Conservation (phyloP, 2,888 invertebrate species). For the Volucella inanis region DNA sequence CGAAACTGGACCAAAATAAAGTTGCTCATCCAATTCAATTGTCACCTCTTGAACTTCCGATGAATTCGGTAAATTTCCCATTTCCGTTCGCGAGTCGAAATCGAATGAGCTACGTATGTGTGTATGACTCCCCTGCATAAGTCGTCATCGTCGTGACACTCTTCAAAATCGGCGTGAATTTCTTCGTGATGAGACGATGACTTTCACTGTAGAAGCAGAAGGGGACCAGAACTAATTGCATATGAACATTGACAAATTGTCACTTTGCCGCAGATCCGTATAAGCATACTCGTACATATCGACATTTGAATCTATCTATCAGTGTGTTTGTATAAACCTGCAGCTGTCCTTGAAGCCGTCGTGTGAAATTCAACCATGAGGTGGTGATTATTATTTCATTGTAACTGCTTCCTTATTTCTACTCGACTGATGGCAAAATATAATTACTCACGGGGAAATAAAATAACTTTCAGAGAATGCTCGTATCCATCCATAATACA, state of each 20-base stretch:
- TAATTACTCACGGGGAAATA: conserved; percentile 22
- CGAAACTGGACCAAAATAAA: conserved; percentile 9
- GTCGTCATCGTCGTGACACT: conserved; percentile 42
- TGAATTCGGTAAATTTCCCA: conserved; percentile 59
- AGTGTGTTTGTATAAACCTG: background rate
- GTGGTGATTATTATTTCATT: conserved; percentile 40
- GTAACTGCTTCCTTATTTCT: conserved; percentile 52
- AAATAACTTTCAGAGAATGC: background rate
- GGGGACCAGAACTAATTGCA: background rate
- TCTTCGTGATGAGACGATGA: conserved; percentile 2
- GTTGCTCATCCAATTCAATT: conserved; percentile 50
- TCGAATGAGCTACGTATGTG: conserved; percentile 32
- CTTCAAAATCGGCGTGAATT: conserved; percentile 6
- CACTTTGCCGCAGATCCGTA: background rate
- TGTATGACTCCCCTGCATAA: conserved; percentile 9
- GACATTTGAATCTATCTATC: too few relatives aligned
- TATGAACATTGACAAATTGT: conserved; percentile 13
- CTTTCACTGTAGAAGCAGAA: background rate
- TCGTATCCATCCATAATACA: too few relatives aligned
- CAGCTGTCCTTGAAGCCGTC: conserved; percentile 23
- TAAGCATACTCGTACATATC: too few relatives aligned
- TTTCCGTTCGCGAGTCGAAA: conserved; percentile 46
- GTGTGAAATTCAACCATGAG: conserved; percentile 39
- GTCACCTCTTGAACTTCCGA: conserved; percentile 65
- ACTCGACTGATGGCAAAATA: conserved; percentile 13